Evolutionary conservation across 2,888 invertebrate species (phyloP), one percentile per base, ranked within the genome.

Genomic region (Erebia ligea): DNA sequence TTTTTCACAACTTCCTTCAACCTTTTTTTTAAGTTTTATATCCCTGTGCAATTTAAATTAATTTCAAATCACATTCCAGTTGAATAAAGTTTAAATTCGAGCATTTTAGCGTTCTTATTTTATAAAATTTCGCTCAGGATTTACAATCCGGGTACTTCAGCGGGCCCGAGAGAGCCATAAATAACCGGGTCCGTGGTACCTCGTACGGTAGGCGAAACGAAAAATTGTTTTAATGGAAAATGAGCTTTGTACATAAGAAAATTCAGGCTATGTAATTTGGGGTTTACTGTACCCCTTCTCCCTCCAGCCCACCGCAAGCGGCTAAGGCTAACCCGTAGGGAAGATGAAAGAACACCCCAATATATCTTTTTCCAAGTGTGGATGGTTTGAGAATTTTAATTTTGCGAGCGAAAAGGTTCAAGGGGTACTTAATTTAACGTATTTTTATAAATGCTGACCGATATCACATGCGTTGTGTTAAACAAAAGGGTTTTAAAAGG

Each of bases 301-400:
- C 74, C 76, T 77, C 73, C 78, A 78, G 75, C 79, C 78, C 77
- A 82, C 89, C 91, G 83, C 91, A 89, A 90, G 88, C 89, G 90
- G 83, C 90, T 91, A 91, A 93, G 92, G 92, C 88, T 88, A 86
- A 83, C 83, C 83, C 77, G 78, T 76, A 87, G 87, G 89, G 84
- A 92, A 92, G 92, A 92, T 92, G 91, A 92, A 92, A 92, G 91
- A 91, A 89, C 81, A 85, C 87, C 87, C 88, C 81, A 86, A 92
- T 92, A 91, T 91, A 92, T 92, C 92, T 93, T 87, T 90, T 92
- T 90, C 91, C 89, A 91, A 91, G 90, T 89, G 90, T 80, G 88
- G 85, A 88, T 88, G 86, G 90, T 91, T 90, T 84, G 90, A 90
- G 91, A 91, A 91, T 92, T 92, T 92, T 91, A 90, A 92, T 91